Evolutionary conservation across 2,797 vertebrate genomes (phyloP).

Genomic region (Sylvilagus floridanus): DNA sequence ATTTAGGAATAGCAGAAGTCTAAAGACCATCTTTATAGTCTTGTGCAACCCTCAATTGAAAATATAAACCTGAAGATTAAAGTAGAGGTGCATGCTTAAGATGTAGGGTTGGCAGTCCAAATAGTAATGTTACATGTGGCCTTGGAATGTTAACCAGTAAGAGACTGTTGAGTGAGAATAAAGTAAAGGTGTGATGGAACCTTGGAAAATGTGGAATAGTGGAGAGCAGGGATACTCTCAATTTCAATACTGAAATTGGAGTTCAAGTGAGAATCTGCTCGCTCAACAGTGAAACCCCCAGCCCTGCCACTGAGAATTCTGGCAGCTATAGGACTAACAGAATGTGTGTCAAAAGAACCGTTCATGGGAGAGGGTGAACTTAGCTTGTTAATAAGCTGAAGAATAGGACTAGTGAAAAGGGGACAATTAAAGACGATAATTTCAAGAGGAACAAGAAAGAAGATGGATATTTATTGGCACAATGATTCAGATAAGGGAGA

Average conservation of each 20-base stretch:
- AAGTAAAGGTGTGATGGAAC: not conserved
- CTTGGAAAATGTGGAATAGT: not conserved
- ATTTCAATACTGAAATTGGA: not conserved
- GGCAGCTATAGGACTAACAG: not conserved
- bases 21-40: not conserved
- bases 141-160: constrained; percentile 7
- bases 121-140: not conserved
- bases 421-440: not conserved
- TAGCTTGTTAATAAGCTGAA: not conserved
- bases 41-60: not conserved
- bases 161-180: constrained; percentile 1
- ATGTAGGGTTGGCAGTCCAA: constrained; percentile 3
- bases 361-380: not conserved
- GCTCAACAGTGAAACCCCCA: not conserved
- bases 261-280: not conserved
- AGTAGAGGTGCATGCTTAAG: not conserved
- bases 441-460: constrained; percentile 11
- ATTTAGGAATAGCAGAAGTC: not conserved
- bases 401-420: not conserved
- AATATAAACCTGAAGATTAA: not conserved
- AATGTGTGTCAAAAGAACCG: not conserved
- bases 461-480: not conserved
- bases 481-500: not conserved
- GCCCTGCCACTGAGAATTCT: not conserved
- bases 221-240: not conserved